Evolutionary conservation across 2,113 vertebrate genomes (phyloP).

Genomic region (Pyxicephalus adspersus): DNA sequence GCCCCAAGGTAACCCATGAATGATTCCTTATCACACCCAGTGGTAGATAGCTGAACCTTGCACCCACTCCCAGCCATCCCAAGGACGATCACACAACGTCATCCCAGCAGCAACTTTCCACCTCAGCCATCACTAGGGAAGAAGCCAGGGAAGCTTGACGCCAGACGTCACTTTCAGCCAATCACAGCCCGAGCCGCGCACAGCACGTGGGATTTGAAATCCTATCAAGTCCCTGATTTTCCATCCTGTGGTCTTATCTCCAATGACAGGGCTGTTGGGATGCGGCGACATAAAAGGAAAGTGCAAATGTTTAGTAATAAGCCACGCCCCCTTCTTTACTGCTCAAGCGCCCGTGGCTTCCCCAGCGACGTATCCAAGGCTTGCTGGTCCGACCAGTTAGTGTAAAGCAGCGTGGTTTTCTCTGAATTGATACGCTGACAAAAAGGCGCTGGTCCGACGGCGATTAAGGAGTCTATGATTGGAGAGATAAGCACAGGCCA

Average conservation of each 20-base stretch:
- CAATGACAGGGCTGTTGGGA: neutral
- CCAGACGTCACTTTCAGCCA: neutral
- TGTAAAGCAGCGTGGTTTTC: neutral
- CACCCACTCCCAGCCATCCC: too few species aligned
- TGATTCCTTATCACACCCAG: too few species aligned
- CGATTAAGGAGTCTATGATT: too few species aligned
- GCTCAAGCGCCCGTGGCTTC: neutral
- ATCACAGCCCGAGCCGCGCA: neutral
- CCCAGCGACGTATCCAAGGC: neutral
- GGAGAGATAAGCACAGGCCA: neutral
- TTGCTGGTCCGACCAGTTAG: neutral
- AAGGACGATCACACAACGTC: too few species aligned
- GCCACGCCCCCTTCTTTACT: neutral
- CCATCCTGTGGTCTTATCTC: neutral
- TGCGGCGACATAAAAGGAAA: conserved; percentile 1
- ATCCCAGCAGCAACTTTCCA: neutral
- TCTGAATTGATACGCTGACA: neutral
- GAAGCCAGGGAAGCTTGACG: too few species aligned
- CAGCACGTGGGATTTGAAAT: neutral
- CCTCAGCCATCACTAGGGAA: neutral
- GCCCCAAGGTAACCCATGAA: too few species aligned
- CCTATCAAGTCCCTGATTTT: neutral
- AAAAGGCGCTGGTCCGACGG: neutral
- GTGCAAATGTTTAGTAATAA: neutral
- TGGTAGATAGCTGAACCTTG: too few species aligned